These are phyloP conservation scores for Jordanella pulchra DNA, from an alignment of 2,797 vertebrate species.

Conservation along the genomic window DNA sequence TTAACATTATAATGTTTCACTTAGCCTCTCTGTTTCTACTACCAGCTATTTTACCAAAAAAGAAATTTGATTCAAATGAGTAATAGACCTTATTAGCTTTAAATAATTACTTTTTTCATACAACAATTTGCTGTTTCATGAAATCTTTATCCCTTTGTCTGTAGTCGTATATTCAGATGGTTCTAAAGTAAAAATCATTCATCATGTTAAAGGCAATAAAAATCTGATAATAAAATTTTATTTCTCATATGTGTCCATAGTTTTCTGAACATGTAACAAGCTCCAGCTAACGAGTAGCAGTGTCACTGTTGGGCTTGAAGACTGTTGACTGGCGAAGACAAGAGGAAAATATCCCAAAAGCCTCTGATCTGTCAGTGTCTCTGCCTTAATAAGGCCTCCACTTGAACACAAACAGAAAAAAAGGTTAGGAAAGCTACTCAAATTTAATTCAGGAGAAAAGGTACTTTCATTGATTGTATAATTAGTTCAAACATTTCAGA, in stretches of 20 bases:
- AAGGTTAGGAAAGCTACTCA: background rate
- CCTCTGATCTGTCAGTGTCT: slow-evolving; percentile 67
- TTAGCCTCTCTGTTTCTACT: background rate
- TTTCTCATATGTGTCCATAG: background rate
- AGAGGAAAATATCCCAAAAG: slow-evolving; percentile 17
- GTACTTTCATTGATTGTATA: background rate
- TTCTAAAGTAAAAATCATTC: background rate
- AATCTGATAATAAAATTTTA: background rate
- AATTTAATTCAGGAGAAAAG: background rate
- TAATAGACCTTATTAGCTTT: background rate
- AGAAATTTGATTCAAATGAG: background rate
- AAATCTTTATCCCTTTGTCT: background rate
- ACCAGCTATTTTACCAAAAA: background rate
- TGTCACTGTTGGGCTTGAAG: background rate
- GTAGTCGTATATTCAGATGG: background rate
- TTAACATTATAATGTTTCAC: slow-evolving; percentile 1
- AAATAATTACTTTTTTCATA: background rate
- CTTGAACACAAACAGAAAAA: slow-evolving; percentile 66
- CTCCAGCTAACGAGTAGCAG: slow-evolving; percentile 1
- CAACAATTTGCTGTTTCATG: background rate
- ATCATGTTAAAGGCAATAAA: slow-evolving; percentile 1
- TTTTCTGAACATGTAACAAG: background rate
- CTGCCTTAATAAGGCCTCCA: slow-evolving; percentile 88
- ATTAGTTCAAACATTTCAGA: background rate
- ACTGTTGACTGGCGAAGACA: slow-evolving; percentile 7